Conservation (phyloP, 2,888 invertebrate genomes). For the Trichacis sp. region DNA sequence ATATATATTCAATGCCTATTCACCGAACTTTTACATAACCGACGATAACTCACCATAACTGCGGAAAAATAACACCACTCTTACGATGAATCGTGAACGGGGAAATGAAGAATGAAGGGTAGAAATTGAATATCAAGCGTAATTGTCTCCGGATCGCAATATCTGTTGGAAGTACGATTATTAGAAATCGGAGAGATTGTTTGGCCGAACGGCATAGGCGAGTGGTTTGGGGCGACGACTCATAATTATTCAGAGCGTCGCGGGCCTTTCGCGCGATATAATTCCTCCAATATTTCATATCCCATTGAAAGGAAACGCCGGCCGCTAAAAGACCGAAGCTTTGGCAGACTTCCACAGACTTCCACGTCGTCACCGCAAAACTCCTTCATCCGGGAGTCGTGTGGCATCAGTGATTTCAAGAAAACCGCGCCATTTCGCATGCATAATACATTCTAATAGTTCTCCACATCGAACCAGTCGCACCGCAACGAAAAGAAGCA, state of each 20-base stretch:
- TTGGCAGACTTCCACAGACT: constrained; percentile 67
- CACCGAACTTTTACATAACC: no score
- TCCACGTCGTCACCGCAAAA: constrained; percentile 67
- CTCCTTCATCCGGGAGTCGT: constrained; percentile 64
- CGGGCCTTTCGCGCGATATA: constrained; percentile 56
- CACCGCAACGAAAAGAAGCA: constrained; percentile 57
- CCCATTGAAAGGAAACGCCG: constrained; percentile 53
- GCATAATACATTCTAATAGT: constrained; percentile 68
- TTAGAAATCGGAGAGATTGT: neutral
- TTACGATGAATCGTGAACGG: no score
- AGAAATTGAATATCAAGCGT: no score
- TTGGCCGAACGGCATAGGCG: neutral
- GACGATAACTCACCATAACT: no score
- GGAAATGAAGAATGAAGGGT: no score
- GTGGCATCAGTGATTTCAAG: constrained; percentile 63
- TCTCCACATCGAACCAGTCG: constrained; percentile 50
- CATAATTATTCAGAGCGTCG: constrained; percentile 56
- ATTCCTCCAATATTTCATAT: constrained; percentile 60
- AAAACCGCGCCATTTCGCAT: constrained; percentile 66
- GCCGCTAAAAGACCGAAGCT: constrained; percentile 62
- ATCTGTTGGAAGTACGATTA: no score
- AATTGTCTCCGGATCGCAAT: no score
- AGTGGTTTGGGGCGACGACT: constrained; percentile 18
- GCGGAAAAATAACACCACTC: no score
- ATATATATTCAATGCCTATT: no score